Evolutionary conservation across 2,888 invertebrate species (phyloP).

Genomic region (Drosophila bunnanda): DNA sequence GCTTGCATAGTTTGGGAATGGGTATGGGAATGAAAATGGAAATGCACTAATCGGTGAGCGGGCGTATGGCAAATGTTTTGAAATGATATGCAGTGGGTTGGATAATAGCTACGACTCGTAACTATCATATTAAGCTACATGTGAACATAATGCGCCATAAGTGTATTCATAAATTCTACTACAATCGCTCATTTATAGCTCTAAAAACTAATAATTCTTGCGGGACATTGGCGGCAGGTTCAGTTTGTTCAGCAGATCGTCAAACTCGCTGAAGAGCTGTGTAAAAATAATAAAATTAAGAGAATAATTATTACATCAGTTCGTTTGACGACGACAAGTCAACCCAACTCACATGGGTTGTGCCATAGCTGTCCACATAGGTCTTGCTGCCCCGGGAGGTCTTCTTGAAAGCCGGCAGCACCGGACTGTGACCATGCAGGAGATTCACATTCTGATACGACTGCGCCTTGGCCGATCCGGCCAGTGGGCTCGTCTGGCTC

Average conservation of each 20-base stretch:
- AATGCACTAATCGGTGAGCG: constrained; percentile 40
- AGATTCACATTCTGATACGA: constrained; percentile 82
- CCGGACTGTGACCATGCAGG: constrained; percentile 64
- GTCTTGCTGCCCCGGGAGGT: constrained; percentile 63
- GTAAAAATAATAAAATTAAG: constrained; percentile 1
- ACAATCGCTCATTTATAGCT: constrained; percentile 27
- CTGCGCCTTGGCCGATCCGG: constrained; percentile 68
- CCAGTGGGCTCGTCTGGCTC: constrained; percentile 48
- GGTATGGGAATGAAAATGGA: constrained; percentile 18
- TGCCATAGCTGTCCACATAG: constrained; percentile 76
- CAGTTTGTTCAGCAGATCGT: constrained; percentile 81
- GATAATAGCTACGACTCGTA: constrained; percentile 23
- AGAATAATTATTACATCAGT: constrained; percentile 10
- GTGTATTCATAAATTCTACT: constrained; percentile 38
- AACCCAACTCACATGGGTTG: constrained; percentile 71
- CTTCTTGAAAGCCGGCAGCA: constrained; percentile 61
- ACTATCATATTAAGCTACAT: constrained; percentile 15
- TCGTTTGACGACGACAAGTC: background rate
- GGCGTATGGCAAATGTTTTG: constrained; percentile 41
- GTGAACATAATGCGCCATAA: constrained; percentile 6
- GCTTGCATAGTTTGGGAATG: constrained; percentile 18
- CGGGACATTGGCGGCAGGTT: constrained; percentile 71
- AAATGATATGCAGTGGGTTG: constrained; percentile 45
- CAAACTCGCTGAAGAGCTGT: constrained; percentile 83
- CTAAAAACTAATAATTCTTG: constrained; percentile 60